Evolutionary conservation across 2,113 vertebrate genomes (phyloP).

Genomic region (Penelope pileata): DNA sequence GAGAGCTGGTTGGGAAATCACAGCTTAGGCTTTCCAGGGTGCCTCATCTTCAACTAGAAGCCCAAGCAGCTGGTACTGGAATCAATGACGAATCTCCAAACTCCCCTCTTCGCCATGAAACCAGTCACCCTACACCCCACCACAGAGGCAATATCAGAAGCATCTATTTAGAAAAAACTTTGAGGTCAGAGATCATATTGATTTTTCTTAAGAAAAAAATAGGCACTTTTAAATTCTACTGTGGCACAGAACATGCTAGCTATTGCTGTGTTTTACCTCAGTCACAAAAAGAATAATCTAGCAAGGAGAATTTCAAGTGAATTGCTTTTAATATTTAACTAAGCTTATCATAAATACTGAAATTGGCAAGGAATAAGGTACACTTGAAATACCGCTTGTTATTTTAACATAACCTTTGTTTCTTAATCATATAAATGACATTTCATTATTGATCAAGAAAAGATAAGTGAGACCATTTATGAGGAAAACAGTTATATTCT

Average conservation of each 20-base stretch:
- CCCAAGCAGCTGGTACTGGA: not conserved
- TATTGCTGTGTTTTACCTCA: not conserved
- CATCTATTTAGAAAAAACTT: not conserved
- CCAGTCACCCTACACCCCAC: not conserved
- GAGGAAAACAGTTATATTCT: not conserved
- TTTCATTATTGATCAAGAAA: not conserved
- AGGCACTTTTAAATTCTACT: not conserved
- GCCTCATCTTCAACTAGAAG: not conserved
- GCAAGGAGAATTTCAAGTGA: not conserved
- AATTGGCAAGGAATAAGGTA: not conserved
- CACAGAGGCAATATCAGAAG: not conserved
- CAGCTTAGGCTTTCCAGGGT: not conserved
- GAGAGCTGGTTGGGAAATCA: not conserved
- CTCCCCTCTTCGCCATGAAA: not conserved
- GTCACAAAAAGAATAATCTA: not conserved
- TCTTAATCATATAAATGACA: not conserved
- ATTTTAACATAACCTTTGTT: not conserved
- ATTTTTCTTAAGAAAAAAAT: not conserved
- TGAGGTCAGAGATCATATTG: not conserved
- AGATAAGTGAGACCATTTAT: not conserved
- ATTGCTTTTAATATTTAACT: conserved; percentile 42
- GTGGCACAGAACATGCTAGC: not conserved
- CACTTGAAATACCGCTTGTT: not conserved
- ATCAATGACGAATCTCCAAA: not conserved
- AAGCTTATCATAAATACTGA: not conserved